Conservation (phyloP, 2,888 invertebrate species). For the Carpatolechia fugitivella region DNA sequence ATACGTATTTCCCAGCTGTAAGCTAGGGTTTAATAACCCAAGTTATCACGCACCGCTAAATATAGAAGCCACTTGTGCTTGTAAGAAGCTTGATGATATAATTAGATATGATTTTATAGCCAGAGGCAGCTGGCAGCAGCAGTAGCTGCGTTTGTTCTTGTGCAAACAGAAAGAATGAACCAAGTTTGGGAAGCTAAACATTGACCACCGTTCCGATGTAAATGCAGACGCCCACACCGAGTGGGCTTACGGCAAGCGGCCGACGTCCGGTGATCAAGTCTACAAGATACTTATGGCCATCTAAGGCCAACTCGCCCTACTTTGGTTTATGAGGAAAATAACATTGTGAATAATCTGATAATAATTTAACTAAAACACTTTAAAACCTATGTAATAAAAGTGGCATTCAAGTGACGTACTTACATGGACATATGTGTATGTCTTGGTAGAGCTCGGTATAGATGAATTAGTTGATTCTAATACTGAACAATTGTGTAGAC, state of each 20-base stretch:
- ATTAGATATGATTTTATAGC: constrained; percentile 45
- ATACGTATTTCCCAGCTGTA: constrained; percentile 17
- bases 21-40: constrained; percentile 42
- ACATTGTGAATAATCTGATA: background rate
- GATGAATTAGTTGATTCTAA: background rate
- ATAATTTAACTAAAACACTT: background rate
- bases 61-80: constrained; percentile 53
- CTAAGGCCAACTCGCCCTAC: constrained; percentile 1
- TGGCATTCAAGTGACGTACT: background rate
- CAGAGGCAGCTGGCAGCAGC: constrained; percentile 23
- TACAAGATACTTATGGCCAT: constrained; percentile 19
- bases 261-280: constrained; percentile 63
- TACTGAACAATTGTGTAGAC: background rate
- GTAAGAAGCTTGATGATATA: constrained; percentile 46
- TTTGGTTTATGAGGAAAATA: constrained; percentile 6
- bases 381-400: too few species aligned
- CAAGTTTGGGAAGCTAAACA: constrained; percentile 25
- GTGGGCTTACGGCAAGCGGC: constrained; percentile 68
- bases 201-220: constrained; percentile 21
- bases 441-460: background rate
- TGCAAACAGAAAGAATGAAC: constrained; percentile 18
- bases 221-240: constrained; percentile 47
- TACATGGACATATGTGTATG: background rate
- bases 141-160: constrained; percentile 15
- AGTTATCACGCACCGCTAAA: constrained; percentile 52